Conservation (phyloP, 2,888 invertebrate species). For the Omphaloscelis lunosa region DNA sequence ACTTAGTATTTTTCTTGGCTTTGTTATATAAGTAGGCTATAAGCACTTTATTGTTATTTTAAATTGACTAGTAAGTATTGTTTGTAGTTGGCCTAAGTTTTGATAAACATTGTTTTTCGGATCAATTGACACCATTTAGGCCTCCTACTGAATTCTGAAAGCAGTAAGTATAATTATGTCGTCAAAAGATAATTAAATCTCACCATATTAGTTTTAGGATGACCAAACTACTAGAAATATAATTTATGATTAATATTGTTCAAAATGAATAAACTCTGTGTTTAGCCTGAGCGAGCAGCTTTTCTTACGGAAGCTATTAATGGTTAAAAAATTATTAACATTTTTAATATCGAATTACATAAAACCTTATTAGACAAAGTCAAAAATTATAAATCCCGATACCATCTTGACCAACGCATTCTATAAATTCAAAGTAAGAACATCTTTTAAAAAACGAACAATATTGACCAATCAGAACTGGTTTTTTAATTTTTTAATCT, state of each 20-base stretch:
- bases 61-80: conserved; percentile 36
- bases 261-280: conserved; percentile 29
- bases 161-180: neutral
- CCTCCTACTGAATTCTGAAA: conserved; percentile 26
- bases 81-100: conserved; percentile 24
- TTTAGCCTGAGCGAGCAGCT: conserved; percentile 20
- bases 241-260: conserved; percentile 37
- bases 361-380: conserved; percentile 59
- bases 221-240: conserved; percentile 8
- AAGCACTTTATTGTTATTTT: conserved; percentile 62
- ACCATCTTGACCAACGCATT: conserved; percentile 68
- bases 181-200: conserved; percentile 27
- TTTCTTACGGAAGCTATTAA: conserved; percentile 27
- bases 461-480: conserved; percentile 62
- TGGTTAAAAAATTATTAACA: conserved; percentile 49
- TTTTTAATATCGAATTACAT: conserved; percentile 58
- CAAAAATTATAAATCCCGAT: conserved; percentile 56
- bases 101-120: conserved; percentile 24
- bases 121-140: conserved; percentile 15
- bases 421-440: conserved; percentile 71
- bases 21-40: conserved; percentile 75
- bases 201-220: conserved; percentile 28
- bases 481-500: conserved; percentile 51
- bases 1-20: conserved; percentile 76
- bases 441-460: conserved; percentile 54